A percentile compares a stretch with the other conserved stretches of the same genome.
Evolutionary conservation across 2,888 invertebrate species (phyloP).

Genomic region (Sycophila texana): DNA sequence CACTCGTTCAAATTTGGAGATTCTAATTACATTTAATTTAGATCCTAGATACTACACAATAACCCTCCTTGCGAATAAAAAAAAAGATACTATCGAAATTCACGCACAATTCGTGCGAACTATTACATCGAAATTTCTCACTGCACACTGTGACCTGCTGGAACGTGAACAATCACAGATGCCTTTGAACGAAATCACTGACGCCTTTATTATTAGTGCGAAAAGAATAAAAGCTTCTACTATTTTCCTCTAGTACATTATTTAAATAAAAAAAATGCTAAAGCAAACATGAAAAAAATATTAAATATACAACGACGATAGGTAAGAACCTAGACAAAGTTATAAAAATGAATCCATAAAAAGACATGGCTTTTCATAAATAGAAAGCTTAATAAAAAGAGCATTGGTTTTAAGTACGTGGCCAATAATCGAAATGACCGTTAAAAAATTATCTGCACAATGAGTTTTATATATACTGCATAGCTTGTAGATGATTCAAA

Average conservation of each 20-base stretch:
- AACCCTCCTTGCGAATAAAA: too few species aligned
- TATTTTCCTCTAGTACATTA: not conserved
- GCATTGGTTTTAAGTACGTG: too few species aligned
- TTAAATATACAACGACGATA: too few species aligned
- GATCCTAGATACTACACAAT: too few species aligned
- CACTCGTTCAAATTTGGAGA: too few species aligned
- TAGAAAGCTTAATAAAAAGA: too few species aligned
- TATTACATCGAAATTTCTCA: conserved; percentile 6
- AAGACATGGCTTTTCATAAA: too few species aligned
- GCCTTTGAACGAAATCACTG: conserved; percentile 21
- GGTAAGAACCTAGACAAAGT: too few species aligned
- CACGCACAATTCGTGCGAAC: not conserved
- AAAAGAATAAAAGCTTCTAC: conserved; percentile 11
- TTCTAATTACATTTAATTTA: too few species aligned
- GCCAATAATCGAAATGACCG: not conserved
- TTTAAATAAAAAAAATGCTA: not conserved
- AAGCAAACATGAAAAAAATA: too few species aligned
- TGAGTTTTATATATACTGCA: not conserved
- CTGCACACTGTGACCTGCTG: conserved; percentile 57
- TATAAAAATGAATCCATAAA: too few species aligned
- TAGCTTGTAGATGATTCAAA: conserved; percentile 5
- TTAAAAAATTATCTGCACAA: not conserved
- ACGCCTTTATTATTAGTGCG: conserved; percentile 17
- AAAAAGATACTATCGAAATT: too few species aligned
- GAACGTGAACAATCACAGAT: conserved; percentile 53